A percentile compares a stretch with the other conserved stretches of the same genome.
Conservation (phyloP, 1,140 invertebrate species). For the Meloidogyne floridensis region DNA sequence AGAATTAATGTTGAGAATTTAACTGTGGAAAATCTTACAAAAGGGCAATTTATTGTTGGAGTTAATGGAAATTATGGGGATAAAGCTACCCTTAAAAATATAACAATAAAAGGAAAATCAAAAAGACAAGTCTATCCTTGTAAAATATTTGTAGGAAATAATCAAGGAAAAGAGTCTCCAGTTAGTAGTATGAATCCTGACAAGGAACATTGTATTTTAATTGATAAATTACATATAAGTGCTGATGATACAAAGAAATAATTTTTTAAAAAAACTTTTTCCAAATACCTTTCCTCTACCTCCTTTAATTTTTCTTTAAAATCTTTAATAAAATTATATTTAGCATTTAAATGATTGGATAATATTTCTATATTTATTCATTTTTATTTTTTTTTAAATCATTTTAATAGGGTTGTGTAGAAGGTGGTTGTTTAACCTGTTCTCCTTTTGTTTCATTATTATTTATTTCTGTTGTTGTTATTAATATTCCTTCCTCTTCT, state of each 20-base stretch:
- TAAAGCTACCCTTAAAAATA: not conserved
- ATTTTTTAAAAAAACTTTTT: not conserved
- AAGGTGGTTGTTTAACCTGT: not conserved
- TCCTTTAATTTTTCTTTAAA: too few relatives aligned
- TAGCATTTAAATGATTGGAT: too few relatives aligned
- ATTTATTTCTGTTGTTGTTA: not conserved
- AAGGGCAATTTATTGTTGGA: not conserved
- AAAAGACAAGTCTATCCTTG: not conserved
- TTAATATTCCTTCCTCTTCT: not conserved
- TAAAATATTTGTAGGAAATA: conserved; percentile 15
- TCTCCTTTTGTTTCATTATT: not conserved
- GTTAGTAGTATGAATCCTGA: not conserved
- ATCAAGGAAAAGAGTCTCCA: not conserved
- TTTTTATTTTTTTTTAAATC: not conserved
- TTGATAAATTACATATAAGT: not conserved
- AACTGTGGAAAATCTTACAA: not conserved
- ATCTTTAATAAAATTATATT: too few relatives aligned
- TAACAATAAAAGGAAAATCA: not conserved
- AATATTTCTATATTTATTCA: too few relatives aligned
- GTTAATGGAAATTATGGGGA: not conserved
- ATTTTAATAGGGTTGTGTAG: not conserved
- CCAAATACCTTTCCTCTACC: too few relatives aligned
- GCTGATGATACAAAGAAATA: not conserved
- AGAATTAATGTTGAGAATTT: not conserved
- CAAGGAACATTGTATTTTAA: not conserved